Conservation (phyloP, 2,113 vertebrate genomes). For the Progne subis region DNA sequence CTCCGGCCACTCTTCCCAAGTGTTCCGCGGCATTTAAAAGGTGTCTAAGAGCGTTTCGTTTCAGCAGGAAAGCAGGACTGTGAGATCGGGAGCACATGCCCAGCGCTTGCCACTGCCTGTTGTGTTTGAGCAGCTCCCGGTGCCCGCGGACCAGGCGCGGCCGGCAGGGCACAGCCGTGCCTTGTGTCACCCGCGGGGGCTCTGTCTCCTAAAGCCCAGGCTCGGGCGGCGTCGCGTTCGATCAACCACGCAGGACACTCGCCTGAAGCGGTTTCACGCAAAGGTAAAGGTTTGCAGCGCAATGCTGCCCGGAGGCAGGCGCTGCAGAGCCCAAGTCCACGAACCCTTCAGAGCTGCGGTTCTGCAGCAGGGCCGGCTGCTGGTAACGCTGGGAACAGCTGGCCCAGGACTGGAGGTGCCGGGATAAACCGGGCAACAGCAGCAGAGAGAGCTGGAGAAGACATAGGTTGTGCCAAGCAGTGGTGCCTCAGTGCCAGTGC, state of each 20-base stretch:
- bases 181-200: fast-evolving
- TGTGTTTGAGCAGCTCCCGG: not conserved
- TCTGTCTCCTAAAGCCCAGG: fast-evolving
- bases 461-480: fast-evolving
- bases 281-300: not conserved
- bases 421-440: not conserved
- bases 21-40: not conserved
- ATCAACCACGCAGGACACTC: not conserved
- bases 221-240: fast-evolving
- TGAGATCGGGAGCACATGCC: not conserved
- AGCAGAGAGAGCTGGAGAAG: not conserved
- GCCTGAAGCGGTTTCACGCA: not conserved
- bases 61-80: not conserved
- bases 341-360: fast-evolving
- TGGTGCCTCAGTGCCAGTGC: fast-evolving
- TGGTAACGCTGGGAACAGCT: not conserved
- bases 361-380: fast-evolving
- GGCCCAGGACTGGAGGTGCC: not conserved
- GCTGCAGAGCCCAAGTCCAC: not conserved
- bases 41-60: not conserved
- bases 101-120: not conserved
- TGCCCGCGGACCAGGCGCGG: not conserved
- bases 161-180: fast-evolving
- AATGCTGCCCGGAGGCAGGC: not conserved
- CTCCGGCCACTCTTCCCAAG: not conserved